Base-by-base conservation (phyloP, 2,797 vertebrate genomes). In the Anguilla obscura region DNA sequence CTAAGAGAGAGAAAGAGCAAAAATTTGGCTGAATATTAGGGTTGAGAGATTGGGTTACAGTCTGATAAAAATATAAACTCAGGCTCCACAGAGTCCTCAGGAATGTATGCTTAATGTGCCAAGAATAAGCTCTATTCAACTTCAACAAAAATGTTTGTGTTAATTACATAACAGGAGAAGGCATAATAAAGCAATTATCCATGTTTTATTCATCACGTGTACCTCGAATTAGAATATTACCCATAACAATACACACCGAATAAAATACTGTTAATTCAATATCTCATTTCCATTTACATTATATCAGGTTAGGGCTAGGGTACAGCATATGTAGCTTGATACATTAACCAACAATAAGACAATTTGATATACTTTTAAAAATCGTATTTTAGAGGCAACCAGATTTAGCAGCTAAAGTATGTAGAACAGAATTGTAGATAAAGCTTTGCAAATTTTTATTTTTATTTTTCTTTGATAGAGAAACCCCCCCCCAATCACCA, bases 401-500 rank as follows among this genome's bases (percentile, higher is more conserved):
- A 66, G 85, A 90, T 90, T 90, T 87, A 91, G 89, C 90, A 90
- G 87, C 88, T 89, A 89, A 92, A 92, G 90, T 86, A 80, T 92
- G 90, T 88, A 89, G 90, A 92, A 90, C 88, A 84, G 89, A 90
- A 92, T 92, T 90, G 92, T 12, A 89, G 87, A 92, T 92, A 91
- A 91, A 88, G 89, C 66, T 84, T 63, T 85, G 40, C 40, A 40
- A 40, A 84, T 86, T 71, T 69, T 89, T 89, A 88, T 88, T 40
- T 40, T 40, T 1, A 88, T 89, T 89, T 89, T 74, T 82, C 90
- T 86, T 85, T 76, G 85, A 86, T 36, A 86, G 87, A 88, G 84
- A 86, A 90, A 89, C 89, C 56, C 71, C 56, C 71, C 66, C 30
- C 69, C 52, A 83, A 71, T 71, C 40, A 40, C 52, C 69, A 4